Evolutionary conservation across 1,140 invertebrate species (phyloP).

Genomic region (Acromyrmex charruanus): DNA sequence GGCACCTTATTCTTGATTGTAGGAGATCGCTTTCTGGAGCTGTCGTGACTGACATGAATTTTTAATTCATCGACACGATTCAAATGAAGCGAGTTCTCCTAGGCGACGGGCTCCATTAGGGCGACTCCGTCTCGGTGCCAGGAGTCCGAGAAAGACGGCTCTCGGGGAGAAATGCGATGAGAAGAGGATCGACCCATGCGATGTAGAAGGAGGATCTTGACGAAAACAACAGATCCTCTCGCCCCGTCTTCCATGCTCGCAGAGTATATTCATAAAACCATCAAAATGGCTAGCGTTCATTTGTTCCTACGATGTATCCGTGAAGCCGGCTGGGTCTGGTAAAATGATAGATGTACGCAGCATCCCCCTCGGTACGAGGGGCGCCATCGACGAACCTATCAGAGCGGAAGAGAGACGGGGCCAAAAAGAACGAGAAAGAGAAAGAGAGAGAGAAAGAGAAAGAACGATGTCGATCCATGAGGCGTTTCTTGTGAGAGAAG

Average conservation of each 20-base stretch:
- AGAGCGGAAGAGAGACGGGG: constrained; percentile 59
- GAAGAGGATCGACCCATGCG: constrained; percentile 47
- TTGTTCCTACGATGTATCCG: constrained; percentile 75
- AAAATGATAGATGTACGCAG: constrained; percentile 78
- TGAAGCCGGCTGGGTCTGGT: constrained; percentile 61
- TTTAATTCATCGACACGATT: constrained; percentile 59
- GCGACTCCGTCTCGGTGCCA: constrained; percentile 55
- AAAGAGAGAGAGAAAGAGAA: constrained; percentile 34
- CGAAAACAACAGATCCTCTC: constrained; percentile 67
- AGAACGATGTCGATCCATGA: constrained; percentile 43
- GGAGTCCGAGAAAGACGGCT: constrained; percentile 18
- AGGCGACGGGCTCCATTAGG: constrained; percentile 60
- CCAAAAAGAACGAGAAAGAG: constrained; percentile 46
- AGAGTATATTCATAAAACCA: constrained; percentile 72
- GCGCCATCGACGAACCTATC: constrained; percentile 66
- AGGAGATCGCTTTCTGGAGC: constrained; percentile 45
- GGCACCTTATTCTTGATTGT: constrained; percentile 23
- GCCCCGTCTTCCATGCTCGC: constrained; percentile 43
- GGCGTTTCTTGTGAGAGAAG: constrained; percentile 40
- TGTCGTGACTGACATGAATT: constrained; percentile 57
- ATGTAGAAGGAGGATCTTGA: constrained; percentile 53
- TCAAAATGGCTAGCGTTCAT: constrained; percentile 71
- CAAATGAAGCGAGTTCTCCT: constrained; percentile 57
- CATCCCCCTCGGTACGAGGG: constrained; percentile 68
- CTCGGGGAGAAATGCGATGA: constrained; percentile 18